Conservation (phyloP, 1,140 invertebrate species). For the Arion vulgaris region DNA sequence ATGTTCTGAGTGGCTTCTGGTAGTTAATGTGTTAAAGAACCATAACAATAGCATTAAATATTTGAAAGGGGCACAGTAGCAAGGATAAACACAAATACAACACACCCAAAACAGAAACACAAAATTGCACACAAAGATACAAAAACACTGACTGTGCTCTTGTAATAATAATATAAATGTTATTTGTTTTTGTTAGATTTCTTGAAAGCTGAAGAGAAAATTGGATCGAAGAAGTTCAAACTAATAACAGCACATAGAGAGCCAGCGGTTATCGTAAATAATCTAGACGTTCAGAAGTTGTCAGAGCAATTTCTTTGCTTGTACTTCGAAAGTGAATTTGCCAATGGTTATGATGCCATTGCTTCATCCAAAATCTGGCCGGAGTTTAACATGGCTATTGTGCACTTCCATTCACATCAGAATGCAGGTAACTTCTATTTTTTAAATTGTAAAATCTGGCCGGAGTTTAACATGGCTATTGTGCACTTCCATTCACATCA, state of each 20-base stretch:
- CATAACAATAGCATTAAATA: too few species aligned
- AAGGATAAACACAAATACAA: too few species aligned
- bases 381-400: background rate
- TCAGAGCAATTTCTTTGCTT: background rate
- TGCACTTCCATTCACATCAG: background rate
- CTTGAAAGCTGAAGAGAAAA: background rate
- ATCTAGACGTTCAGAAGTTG: background rate
- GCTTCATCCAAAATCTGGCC: background rate
- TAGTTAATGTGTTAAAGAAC: too few species aligned
- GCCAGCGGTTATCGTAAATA: background rate
- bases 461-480: too few species aligned
- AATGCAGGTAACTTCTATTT: background rate
- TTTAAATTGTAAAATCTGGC: too few species aligned
- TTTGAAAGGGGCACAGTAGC: too few species aligned
- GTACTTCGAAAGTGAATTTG: conserved; percentile 23
- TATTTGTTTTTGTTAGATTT: background rate
- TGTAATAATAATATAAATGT: too few species aligned
- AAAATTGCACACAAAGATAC: too few species aligned
- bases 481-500: too few species aligned
- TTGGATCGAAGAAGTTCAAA: background rate
- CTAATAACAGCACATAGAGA: background rate
- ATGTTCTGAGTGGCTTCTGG: too few species aligned
- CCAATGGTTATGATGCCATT: background rate
- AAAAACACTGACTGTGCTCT: too few species aligned
- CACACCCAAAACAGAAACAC: too few species aligned